A percentile compares a stretch with the other conserved stretches of the same genome.
phyloP scores from a whole-genome alignment of 2,113 vertebrate species.

The Platanista minor region DNA sequence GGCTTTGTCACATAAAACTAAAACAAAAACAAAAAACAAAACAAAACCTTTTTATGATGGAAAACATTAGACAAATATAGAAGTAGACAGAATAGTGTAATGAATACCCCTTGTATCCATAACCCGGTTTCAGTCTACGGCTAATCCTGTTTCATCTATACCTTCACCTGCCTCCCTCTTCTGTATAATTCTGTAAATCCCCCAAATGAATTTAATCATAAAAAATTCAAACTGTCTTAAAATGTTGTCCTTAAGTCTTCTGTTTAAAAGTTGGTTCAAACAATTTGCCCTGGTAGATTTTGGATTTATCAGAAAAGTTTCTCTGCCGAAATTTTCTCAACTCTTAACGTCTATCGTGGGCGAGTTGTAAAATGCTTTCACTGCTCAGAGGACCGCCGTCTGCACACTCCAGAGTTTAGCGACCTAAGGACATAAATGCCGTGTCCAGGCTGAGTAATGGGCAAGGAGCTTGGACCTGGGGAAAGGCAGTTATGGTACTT shows the following conservation, averaged over 20 bases:
- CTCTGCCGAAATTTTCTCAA: background rate
- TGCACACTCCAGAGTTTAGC: background rate
- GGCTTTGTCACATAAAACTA: background rate
- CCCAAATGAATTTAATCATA: background rate
- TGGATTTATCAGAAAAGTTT: conserved; percentile 10
- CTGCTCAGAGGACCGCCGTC: background rate
- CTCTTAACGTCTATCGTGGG: background rate
- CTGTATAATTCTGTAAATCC: background rate
- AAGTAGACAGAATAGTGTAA: background rate
- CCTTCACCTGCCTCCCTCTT: background rate
- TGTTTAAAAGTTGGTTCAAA: background rate
- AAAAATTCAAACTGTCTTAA: background rate
- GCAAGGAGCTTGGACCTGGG: background rate
- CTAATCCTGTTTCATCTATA: background rate
- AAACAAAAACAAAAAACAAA: background rate
- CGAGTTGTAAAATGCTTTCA: background rate
- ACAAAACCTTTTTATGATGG: background rate
- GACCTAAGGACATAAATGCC: background rate
- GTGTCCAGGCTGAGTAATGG: background rate
- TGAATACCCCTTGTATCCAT: background rate
- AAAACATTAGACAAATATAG: background rate
- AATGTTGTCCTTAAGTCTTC: background rate
- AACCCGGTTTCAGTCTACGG: background rate
- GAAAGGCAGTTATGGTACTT: background rate
- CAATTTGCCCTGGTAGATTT: background rate